phyloP scores from a whole-genome alignment of 2,113 vertebrate species.

The Tyto alba region DNA sequence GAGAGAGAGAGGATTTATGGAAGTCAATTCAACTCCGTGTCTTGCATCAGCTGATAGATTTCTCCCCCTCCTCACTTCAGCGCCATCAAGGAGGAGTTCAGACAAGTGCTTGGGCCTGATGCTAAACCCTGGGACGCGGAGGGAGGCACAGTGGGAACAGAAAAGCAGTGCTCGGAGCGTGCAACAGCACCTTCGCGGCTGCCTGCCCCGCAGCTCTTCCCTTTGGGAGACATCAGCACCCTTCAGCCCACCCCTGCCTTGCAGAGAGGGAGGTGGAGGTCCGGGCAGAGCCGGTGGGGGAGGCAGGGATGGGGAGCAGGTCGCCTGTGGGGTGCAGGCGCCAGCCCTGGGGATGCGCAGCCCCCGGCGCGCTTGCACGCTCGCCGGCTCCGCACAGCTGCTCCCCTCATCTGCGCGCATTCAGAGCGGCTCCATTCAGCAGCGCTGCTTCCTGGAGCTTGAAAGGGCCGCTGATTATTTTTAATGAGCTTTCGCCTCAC shows the following conservation, averaged over 20 bases:
- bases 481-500: neutral
- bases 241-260: neutral
- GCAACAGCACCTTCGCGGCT: rapidly evolving
- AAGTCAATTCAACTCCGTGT: neutral
- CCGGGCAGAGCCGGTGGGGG: neutral
- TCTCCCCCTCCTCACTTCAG: neutral
- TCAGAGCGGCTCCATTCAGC: neutral
- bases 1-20: neutral
- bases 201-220: neutral
- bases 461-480: neutral
- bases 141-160: neutral
- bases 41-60: neutral
- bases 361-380: rapidly evolving
- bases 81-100: neutral
- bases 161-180: rapidly evolving
- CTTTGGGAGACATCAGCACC: rapidly evolving
- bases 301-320: neutral
- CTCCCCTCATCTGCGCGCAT: neutral
- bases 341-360: rapidly evolving
- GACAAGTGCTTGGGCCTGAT: neutral
- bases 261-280: neutral
- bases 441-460: neutral
- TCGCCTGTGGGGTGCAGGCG: neutral
- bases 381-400: neutral
- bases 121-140: neutral